Conservation (phyloP, 2,888 invertebrate genomes). For the Cheilosia vernalis region DNA sequence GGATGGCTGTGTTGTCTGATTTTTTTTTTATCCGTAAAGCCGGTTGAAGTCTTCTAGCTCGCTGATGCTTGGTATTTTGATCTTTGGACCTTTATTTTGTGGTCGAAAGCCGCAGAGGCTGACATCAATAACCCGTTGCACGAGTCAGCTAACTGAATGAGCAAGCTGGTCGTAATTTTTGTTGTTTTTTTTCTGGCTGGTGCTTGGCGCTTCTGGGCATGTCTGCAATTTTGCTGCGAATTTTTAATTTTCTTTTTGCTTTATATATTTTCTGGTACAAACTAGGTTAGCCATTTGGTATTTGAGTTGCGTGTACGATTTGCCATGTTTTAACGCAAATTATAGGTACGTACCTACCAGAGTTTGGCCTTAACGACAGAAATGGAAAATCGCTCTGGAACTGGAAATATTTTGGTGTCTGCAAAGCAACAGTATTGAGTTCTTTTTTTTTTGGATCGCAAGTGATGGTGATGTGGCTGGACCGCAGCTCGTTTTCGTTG, state of each 20-base stretch:
- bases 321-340: conserved; percentile 47
- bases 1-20: background rate
- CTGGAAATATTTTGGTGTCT: conserved; percentile 18
- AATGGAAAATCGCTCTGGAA: conserved; percentile 8
- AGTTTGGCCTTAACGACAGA: conserved; percentile 45
- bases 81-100: conserved; percentile 63
- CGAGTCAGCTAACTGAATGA: conserved; percentile 38
- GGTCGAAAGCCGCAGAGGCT: conserved; percentile 41
- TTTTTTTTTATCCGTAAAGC: conserved; percentile 38
- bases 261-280: conserved; percentile 18
- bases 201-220: conserved; percentile 40
- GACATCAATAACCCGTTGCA: conserved; percentile 70
- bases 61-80: conserved; percentile 60
- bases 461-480: background rate
- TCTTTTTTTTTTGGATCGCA: conserved; percentile 9
- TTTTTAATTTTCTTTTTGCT: background rate
- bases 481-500: no score
- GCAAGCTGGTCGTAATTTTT: conserved; percentile 21
- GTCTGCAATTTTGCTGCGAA: conserved; percentile 32
- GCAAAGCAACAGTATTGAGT: background rate
- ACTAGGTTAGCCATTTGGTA: conserved; percentile 55
- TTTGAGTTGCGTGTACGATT: conserved; percentile 14
- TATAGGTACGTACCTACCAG: conserved; percentile 9
- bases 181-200: conserved; percentile 1
- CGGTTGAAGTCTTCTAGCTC: conserved; percentile 34